Base-by-base conservation (phyloP, 2,888 invertebrate species). In the Steinernema hermaphroditum region DNA sequence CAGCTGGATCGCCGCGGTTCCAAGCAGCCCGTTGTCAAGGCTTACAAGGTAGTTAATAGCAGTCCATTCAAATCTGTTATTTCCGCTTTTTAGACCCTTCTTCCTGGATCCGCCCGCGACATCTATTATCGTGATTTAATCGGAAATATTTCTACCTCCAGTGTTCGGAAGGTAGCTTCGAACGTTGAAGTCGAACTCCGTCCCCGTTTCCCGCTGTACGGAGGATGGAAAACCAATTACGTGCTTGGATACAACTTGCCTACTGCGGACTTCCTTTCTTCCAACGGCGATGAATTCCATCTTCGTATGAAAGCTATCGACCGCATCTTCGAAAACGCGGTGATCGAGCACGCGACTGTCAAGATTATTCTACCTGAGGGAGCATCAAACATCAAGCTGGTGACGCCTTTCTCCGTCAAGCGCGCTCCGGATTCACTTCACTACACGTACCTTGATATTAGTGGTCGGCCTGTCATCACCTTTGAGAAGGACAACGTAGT, bases 181-280 rank as follows among this genome's bases (percentile, higher is more conserved):
- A 92, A 94, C 46, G 94, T 97, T 8, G 96, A 98, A 86, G 89
- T 98, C 2, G 96, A 96, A 85, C 90, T 98, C n/a, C 90, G 94
- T 69, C 98, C 97, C 24, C 90, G 98, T 83, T 98, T 96, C 88
- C 98, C 98, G 1, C 89, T 98, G 2, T 98, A 97, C 88, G 98
- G 98, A 72, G 98, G 98, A 16, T 99, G 98, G 98, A 94, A 93
- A 88, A 96, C 96, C 9, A 93, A 94, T 82, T 99, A 99, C 88
- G 92, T 92, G 50, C 90, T 98, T 68, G 98, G 98, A 1, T 96
- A 96, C 89, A 96, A 95, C 89, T 92, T 98, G 0, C 97, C 98
- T 1, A 95, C 81, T 95, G 95, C 87, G 14, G 96, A 96, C 87
- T 96, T 96, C 88, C 89, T 98, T 34, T 96, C 91, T 87, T 92